Conservation (phyloP, 2,113 vertebrate species). For the Pedetes capensis region DNA sequence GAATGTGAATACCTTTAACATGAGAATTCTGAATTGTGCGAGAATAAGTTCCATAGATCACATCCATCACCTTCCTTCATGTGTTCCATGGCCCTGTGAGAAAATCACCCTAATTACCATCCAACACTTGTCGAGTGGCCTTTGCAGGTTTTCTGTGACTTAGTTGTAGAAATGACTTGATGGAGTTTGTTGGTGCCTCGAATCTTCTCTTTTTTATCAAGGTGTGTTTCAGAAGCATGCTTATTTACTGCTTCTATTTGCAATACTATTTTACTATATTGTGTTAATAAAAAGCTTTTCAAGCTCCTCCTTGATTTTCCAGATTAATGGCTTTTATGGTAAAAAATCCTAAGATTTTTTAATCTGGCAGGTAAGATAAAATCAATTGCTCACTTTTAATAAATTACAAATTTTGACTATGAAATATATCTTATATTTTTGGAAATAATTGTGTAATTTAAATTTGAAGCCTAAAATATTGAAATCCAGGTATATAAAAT, state of each 20-base stretch:
- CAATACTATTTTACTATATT: background rate
- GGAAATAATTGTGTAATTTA: slow-evolving; percentile 20
- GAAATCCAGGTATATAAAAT: background rate
- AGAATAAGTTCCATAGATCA: background rate
- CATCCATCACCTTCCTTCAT: background rate
- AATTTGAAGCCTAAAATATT: background rate
- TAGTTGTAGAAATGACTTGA: background rate
- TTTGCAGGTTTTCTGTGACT: background rate
- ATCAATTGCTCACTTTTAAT: background rate
- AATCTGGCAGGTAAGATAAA: background rate
- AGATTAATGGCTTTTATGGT: background rate
- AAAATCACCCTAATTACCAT: background rate
- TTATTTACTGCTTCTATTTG: background rate
- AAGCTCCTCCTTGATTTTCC: slow-evolving; percentile 18
- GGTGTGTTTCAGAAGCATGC: background rate
- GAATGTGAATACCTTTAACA: slow-evolving; percentile 28
- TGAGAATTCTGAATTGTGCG: background rate
- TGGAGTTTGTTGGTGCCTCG: background rate
- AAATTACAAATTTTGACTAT: background rate
- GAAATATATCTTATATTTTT: background rate
- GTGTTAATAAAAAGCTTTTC: background rate
- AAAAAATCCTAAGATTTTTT: background rate
- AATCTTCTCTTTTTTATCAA: background rate
- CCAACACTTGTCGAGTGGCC: too few species aligned
- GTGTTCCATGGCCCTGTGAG: background rate